A percentile compares a stretch with the other conserved stretches of the same genome.
Conservation (phyloP, 2,888 invertebrate genomes). For the Lycophotia porphyrea region DNA sequence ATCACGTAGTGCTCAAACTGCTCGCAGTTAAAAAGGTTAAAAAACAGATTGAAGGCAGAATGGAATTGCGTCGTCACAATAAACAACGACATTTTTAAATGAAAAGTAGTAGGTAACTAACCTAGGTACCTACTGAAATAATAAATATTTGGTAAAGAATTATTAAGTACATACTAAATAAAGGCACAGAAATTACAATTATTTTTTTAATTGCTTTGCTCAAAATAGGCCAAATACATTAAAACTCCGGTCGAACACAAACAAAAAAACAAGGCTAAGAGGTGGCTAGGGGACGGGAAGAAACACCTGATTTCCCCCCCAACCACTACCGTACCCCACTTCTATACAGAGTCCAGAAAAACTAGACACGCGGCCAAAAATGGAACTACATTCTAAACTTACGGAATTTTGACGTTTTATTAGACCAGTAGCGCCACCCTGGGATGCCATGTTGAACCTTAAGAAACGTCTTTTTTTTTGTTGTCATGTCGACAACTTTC, state of each 20-base stretch:
- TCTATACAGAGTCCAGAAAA: not conserved
- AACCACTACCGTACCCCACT: not conserved
- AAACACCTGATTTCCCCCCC: slow-evolving; percentile 24
- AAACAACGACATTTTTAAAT: slow-evolving; percentile 1
- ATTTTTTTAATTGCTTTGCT: not conserved
- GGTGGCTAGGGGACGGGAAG: not conserved
- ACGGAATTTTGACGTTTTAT: not conserved
- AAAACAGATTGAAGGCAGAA: slow-evolving; percentile 47
- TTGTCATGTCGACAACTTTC: slow-evolving; percentile 27
- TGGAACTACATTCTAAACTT: slow-evolving; percentile 3
- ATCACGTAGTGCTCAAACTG: slow-evolving; percentile 65
- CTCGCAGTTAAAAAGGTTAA: slow-evolving; percentile 51
- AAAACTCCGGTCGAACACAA: slow-evolving; percentile 11
- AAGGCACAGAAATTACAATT: not conserved
- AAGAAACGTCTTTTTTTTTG: slow-evolving; percentile 35
- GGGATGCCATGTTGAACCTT: not conserved
- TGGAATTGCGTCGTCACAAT: slow-evolving; percentile 15
- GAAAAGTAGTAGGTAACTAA: not conserved
- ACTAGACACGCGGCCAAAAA: slow-evolving; percentile 3
- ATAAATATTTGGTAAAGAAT: not conserved
- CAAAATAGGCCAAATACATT: slow-evolving; percentile 1
- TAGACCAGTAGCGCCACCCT: slow-evolving; percentile 36
- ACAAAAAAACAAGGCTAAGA: slow-evolving; percentile 37
- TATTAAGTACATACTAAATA: not conserved
- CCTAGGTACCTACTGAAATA: not conserved